Conservation (phyloP, 2,888 invertebrate genomes). For the Cancer borealis region DNA sequence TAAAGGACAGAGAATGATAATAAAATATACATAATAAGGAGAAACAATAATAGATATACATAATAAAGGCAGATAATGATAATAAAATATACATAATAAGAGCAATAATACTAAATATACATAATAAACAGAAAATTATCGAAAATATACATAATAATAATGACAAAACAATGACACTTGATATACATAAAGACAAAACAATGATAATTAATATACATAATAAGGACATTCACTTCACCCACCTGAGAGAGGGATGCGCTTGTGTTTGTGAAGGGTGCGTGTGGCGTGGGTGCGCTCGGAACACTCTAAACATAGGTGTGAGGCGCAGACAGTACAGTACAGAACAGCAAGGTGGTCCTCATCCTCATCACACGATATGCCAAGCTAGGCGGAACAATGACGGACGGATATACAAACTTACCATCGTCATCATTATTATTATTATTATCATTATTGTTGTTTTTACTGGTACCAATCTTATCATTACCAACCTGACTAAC, state of each 20-base stretch:
- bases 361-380: slow-evolving; percentile 83
- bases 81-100: no score
- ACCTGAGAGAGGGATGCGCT: slow-evolving; percentile 76
- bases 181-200: no score
- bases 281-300: slow-evolving; percentile 82
- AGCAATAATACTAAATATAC: no score
- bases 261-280: slow-evolving; percentile 79
- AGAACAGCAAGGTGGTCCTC: slow-evolving; percentile 82
- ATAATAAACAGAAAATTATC: no score
- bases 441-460: neutral
- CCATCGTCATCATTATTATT: neutral
- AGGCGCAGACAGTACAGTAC: slow-evolving; percentile 83
- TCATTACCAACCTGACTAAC: no score
- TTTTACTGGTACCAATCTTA: neutral
- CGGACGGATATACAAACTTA: neutral
- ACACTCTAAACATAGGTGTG: slow-evolving; percentile 83
- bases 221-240: neutral
- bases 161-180: no score
- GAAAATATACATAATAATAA: no score
- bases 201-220: no score
- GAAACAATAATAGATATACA: no score
- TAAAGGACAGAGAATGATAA: no score
- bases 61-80: no score
- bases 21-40: no score
- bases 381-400: slow-evolving; percentile 79